Percentiles rank a stretch among this genome's conserved stretches.
These are phyloP conservation scores for Melanostoma scalare DNA, from an alignment of 2,888 invertebrate genomes.

Conservation along the genomic window DNA sequence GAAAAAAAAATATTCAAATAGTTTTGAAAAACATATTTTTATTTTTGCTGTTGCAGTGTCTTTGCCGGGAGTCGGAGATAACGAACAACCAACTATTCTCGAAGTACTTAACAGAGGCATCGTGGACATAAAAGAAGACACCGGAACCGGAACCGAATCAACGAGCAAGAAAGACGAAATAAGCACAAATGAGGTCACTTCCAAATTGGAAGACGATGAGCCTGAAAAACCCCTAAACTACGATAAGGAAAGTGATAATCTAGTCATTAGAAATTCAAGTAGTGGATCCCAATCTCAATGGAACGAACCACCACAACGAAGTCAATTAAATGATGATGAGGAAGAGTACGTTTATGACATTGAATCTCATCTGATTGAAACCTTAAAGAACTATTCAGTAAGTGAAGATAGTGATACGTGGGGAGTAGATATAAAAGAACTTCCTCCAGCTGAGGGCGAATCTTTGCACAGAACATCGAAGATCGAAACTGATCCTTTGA, in stretches of 20 bases:
- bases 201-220: constrained; percentile 47
- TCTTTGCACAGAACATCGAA: constrained; percentile 78
- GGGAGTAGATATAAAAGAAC: constrained; percentile 78
- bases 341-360: constrained; percentile 78
- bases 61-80: constrained; percentile 81
- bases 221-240: constrained; percentile 29
- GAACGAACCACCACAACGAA: constrained; percentile 72
- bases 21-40: constrained; percentile 13
- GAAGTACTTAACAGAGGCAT: constrained; percentile 79
- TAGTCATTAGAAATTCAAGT: constrained; percentile 76
- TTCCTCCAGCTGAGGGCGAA: constrained; percentile 79
- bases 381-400: constrained; percentile 76
- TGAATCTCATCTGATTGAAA: constrained; percentile 81
- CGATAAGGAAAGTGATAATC: constrained; percentile 73
- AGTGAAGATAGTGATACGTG: constrained; percentile 75
- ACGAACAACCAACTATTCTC: constrained; percentile 80
- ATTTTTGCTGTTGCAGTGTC: constrained; percentile 78
- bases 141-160: constrained; percentile 48
- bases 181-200: constrained; percentile 54
- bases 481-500: constrained; percentile 76
- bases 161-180: constrained; percentile 33
- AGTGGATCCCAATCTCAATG: constrained; percentile 67
- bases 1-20: background rate
- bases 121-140: constrained; percentile 65
- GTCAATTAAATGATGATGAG: constrained; percentile 63